Evolutionary conservation across 2,113 vertebrate species (phyloP).

Genomic region (Myotis brandtii): DNA sequence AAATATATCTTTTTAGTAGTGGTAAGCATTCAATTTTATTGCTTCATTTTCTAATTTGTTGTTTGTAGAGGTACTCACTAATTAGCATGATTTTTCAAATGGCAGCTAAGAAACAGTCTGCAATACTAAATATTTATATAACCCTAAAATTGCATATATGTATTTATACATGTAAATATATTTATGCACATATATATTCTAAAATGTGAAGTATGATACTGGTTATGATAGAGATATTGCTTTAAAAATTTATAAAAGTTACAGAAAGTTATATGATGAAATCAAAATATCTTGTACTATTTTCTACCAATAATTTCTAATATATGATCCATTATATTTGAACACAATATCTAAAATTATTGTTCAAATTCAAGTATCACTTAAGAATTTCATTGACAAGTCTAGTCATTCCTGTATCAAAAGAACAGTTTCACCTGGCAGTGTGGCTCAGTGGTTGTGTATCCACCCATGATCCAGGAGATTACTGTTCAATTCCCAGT

Average conservation of each 20-base stretch:
- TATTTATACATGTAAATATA: neutral
- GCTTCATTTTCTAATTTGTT: neutral
- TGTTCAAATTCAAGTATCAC: neutral
- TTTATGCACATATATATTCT: neutral
- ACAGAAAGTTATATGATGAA: neutral
- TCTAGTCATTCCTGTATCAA: neutral
- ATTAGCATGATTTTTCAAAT: neutral
- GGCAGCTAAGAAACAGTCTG: neutral
- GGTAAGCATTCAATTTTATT: neutral
- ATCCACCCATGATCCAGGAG: no score
- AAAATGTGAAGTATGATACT: neutral
- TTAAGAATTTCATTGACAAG: constrained; percentile 1
- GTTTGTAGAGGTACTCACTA: neutral
- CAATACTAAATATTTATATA: neutral
- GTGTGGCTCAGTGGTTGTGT: no score
- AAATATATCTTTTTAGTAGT: neutral
- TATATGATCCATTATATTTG: neutral
- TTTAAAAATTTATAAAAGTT: neutral
- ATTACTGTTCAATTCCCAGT: no score
- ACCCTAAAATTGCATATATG: neutral
- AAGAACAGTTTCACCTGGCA: neutral
- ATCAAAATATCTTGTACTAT: neutral
- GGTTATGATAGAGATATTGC: neutral
- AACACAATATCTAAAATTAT: neutral
- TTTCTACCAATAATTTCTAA: neutral